These are phyloP conservation scores for Lepisosteus osseus DNA, from an alignment of 2,113 vertebrate species.

Conservation along the genomic window DNA sequence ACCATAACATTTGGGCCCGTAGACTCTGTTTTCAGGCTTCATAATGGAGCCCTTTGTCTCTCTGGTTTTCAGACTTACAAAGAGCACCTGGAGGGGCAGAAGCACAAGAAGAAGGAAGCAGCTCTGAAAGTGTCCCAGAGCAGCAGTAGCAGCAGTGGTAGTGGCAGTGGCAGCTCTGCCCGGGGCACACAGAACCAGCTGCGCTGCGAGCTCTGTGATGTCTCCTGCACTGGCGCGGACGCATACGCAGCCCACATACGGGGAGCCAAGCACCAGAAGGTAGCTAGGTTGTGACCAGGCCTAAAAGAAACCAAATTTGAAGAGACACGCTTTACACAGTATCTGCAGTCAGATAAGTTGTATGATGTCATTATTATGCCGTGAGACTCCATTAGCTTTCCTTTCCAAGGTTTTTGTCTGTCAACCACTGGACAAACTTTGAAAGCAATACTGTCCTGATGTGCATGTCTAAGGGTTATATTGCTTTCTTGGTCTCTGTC, in stretches of 20 bases:
- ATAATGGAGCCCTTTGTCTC: background rate
- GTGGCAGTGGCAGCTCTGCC: constrained; percentile 67
- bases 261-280: constrained; percentile 97
- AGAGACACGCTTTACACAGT: no score
- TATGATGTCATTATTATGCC: no score
- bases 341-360: no score
- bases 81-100: constrained; percentile 97
- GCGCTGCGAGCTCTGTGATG: constrained; percentile 95
- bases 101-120: constrained; percentile 98
- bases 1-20: no score
- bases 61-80: constrained; percentile 81
- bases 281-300: constrained; percentile 38
- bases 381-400: no score
- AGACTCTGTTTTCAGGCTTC: background rate
- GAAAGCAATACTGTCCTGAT: no score
- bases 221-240: constrained; percentile 94
- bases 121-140: constrained; percentile 91
- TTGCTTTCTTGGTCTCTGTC: no score
- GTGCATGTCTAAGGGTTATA: no score
- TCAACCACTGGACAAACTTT: no score
- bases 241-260: constrained; percentile 96
- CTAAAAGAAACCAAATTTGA: no score
- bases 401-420: no score
- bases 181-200: constrained; percentile 93
- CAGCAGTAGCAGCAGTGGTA: constrained; percentile 55